phyloP scores from a whole-genome alignment of 1,140 invertebrate genomes.

The Rhagoletis zephyria region DNA sequence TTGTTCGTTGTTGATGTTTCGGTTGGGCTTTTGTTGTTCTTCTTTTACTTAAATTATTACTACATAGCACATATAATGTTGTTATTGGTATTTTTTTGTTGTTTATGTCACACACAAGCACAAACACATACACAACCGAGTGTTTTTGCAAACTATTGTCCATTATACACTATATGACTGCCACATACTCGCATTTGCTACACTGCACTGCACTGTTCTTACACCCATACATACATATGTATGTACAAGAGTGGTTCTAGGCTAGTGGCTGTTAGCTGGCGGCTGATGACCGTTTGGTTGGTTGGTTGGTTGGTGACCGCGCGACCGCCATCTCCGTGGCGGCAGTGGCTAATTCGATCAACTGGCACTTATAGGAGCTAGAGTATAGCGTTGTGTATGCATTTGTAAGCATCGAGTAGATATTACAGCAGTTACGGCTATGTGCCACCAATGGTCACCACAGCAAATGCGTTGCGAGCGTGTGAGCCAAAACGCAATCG shows the following conservation, averaged over 20 bases:
- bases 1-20: conserved; percentile 20
- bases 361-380: conserved; percentile 33
- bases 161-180: not conserved
- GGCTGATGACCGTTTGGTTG: conserved; percentile 28
- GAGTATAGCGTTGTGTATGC: not conserved
- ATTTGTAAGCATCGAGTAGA: not conserved
- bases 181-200: conserved; percentile 47
- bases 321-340: conserved; percentile 49
- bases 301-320: conserved; percentile 16
- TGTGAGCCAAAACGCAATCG: conserved; percentile 48
- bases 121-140: not conserved
- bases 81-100: conserved; percentile 54
- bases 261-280: not conserved
- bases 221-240: not conserved
- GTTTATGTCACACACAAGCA: not conserved
- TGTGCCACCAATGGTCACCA: conserved; percentile 45
- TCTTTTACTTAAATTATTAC: conserved; percentile 49
- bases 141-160: no score
- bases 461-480: conserved; percentile 46
- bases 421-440: conserved; percentile 26
- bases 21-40: conserved; percentile 47
- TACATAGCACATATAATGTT: conserved; percentile 58
- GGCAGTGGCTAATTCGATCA: conserved; percentile 31
- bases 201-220: conserved; percentile 27
- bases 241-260: not conserved